A percentile compares a stretch with the other conserved stretches of the same genome.
phyloP scores from a whole-genome alignment of 2,888 invertebrate genomes.

The Agriopis marginaria region DNA sequence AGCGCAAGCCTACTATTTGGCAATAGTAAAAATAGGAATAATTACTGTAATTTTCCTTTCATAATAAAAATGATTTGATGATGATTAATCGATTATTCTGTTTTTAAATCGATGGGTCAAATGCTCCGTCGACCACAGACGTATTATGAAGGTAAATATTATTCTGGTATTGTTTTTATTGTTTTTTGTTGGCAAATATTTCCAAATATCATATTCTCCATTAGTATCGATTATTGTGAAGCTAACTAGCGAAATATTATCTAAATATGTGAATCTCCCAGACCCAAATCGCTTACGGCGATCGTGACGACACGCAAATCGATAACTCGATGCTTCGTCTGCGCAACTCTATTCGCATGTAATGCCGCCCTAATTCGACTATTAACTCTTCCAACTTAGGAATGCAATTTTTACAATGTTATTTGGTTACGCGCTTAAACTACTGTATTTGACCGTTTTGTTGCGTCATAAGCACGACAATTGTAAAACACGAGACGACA shows the following conservation, averaged over 20 bases:
- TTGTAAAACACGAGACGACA: constrained; percentile 29
- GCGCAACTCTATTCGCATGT: constrained; percentile 63
- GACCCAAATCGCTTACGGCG: constrained; percentile 55
- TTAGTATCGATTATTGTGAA: constrained; percentile 31
- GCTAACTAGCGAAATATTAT: constrained; percentile 27
- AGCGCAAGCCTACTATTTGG: too few species aligned
- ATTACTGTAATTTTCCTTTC: too few species aligned
- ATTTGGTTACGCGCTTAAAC: background rate
- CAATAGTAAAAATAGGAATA: too few species aligned
- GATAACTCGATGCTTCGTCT: constrained; percentile 58
- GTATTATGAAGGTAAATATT: too few species aligned
- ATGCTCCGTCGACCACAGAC: too few species aligned
- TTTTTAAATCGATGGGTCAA: too few species aligned
- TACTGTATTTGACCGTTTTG: constrained; percentile 19
- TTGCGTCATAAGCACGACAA: constrained; percentile 38
- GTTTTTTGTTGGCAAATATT: background rate
- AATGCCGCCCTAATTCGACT: constrained; percentile 57
- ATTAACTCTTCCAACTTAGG: constrained; percentile 47
- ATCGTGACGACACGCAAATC: constrained; percentile 75
- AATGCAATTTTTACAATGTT: constrained; percentile 37
- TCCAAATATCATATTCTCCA: constrained; percentile 20
- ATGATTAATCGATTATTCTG: too few species aligned
- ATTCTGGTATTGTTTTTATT: background rate
- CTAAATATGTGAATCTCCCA: constrained; percentile 30
- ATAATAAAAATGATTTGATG: too few species aligned